A percentile compares a stretch with the other conserved stretches of the same genome.
These are phyloP conservation scores for Ephydatia muelleri DNA, from an alignment of 37 sponge, comb jelly and placozoan species.

Conservation along the genomic window DNA sequence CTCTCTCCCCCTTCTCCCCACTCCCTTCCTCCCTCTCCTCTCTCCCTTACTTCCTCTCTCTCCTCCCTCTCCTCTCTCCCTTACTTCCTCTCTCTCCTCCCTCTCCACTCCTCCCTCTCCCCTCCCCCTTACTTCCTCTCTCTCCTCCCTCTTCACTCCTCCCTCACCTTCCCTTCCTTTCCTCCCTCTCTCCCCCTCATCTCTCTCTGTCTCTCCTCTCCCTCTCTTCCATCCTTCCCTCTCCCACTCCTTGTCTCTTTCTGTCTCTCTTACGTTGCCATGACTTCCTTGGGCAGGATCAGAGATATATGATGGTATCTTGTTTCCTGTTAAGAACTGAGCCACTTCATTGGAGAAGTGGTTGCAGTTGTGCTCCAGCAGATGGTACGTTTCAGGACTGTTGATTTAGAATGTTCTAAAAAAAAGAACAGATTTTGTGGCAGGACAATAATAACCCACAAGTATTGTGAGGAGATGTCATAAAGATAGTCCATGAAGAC, in stretches of 20 bases:
- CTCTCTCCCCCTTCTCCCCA: not conserved
- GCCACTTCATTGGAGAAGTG: constrained; percentile 88
- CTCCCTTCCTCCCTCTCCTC: not conserved
- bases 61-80: not conserved
- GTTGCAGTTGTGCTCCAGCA: constrained; percentile 97
- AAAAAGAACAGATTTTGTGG: not conserved
- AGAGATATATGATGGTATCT: constrained; percentile 88
- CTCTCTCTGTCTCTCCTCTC: not conserved
- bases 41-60: not conserved
- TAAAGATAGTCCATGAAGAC: constrained; percentile 78
- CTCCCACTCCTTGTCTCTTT: not conserved
- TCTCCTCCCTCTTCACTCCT: no score
- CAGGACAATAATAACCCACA: constrained; percentile 31
- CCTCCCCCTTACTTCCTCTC: not conserved
- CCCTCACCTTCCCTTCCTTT: no score
- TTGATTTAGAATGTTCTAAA: not conserved
- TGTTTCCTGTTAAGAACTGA: constrained; percentile 89
- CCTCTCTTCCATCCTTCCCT: not conserved
- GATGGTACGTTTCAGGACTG: constrained; percentile 83
- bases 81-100: constrained; percentile 19
- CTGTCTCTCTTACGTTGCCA: constrained; percentile 43
- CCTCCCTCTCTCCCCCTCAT: not conserved
- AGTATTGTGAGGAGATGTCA: constrained; percentile 56
- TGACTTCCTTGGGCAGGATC: constrained; percentile 42
- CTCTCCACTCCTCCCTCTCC: constrained; percentile 37